Evolutionary conservation across 2,113 vertebrate genomes (phyloP).

Genomic region (Silurus glanis): DNA sequence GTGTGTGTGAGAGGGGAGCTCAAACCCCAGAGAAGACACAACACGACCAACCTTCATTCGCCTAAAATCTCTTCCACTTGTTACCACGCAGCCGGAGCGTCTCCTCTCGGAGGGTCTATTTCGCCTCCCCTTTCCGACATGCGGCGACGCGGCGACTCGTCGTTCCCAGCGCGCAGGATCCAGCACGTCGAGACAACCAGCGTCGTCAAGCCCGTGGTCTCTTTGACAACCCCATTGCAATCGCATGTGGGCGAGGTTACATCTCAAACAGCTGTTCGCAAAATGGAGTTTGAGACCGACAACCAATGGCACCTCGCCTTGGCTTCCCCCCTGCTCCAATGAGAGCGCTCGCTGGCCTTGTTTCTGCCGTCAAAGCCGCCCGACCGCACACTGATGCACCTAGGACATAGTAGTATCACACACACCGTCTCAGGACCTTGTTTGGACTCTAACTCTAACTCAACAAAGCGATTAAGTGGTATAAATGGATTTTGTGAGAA

Average conservation of each 20-base stretch:
- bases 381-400: neutral
- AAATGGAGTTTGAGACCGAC: constrained; percentile 72
- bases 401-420: too few relatives aligned
- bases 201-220: constrained; percentile 24
- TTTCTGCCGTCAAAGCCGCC: neutral
- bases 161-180: neutral
- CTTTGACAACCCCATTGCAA: constrained; percentile 52
- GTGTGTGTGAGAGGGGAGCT: neutral
- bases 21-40: neutral
- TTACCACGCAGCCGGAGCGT: constrained; percentile 62
- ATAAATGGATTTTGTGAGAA: neutral
- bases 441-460: neutral
- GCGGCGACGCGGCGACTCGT: neutral
- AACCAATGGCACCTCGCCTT: constrained; percentile 65
- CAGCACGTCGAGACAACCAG: neutral
- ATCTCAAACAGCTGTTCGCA: constrained; percentile 79
- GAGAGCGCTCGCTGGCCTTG: constrained; percentile 6
- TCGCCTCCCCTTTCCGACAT: constrained; percentile 46
- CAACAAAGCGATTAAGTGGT: neutral
- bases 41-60: constrained; percentile 69
- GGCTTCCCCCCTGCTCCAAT: constrained; percentile 57
- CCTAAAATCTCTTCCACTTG: constrained; percentile 70
- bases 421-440: too few relatives aligned
- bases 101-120: constrained; percentile 55
- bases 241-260: constrained; percentile 60